Percentiles rank a stretch among this genome's conserved stretches.
Evolutionary conservation across 1,140 invertebrate species (phyloP).

Genomic region (Monochamus saltuarius): DNA sequence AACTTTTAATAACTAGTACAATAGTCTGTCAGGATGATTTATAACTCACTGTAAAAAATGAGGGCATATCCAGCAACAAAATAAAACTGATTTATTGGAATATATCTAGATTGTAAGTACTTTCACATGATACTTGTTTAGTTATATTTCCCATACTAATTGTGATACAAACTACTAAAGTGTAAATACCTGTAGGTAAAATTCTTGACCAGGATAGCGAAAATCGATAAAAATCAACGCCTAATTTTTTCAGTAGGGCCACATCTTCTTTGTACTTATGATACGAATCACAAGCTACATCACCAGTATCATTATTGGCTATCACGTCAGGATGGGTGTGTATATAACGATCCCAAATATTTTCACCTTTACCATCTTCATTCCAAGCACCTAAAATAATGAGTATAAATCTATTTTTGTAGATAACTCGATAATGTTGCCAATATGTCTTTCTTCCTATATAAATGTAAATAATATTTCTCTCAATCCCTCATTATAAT

Average conservation of each 20-base stretch:
- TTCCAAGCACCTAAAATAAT: conserved; percentile 57
- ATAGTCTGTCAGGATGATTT: no score
- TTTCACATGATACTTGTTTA: neutral
- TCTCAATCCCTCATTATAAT: no score
- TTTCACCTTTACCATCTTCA: conserved; percentile 42
- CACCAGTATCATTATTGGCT: conserved; percentile 54
- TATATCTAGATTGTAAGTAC: neutral
- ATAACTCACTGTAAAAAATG: no score
- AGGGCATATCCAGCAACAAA: no score
- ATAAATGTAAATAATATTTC: no score
- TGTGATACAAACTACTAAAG: neutral
- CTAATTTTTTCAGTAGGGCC: conserved; percentile 50
- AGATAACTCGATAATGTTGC: no score
- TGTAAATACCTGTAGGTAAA: conserved; percentile 30
- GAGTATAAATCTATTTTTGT: no score
- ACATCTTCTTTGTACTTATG: conserved; percentile 56
- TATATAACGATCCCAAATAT: conserved; percentile 46
- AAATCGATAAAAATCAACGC: conserved; percentile 55
- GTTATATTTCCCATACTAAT: neutral
- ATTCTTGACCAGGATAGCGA: conserved; percentile 62
- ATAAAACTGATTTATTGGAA: no score
- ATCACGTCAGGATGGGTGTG: conserved; percentile 45
- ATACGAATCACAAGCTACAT: conserved; percentile 54
- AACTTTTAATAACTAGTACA: no score
- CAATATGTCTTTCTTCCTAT: no score